Conservation (phyloP, 2,797 vertebrate genomes). For the Ptychadena robeensis region DNA sequence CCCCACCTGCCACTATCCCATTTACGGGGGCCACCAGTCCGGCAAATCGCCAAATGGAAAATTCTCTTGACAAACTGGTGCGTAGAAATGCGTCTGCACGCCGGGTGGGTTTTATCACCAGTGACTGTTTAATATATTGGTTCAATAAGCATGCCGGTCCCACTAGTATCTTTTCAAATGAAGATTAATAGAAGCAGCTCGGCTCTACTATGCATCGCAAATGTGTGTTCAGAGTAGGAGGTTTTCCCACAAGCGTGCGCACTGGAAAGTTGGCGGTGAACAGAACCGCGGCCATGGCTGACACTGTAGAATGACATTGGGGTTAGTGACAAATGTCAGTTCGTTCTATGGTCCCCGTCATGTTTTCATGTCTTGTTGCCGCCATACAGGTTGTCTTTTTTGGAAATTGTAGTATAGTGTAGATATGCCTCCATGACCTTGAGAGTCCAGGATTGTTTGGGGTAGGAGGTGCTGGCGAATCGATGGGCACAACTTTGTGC, state of each 20-base stretch:
- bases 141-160: conserved; percentile 51
- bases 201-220: conserved; percentile 26
- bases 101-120: conserved; percentile 48
- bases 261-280: neutral
- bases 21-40: neutral
- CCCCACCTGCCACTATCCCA: neutral
- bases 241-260: neutral
- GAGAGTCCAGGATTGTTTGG: no score
- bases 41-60: conserved; percentile 32
- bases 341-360: neutral
- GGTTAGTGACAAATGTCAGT: no score
- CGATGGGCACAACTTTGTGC: no score
- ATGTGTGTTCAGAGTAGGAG: conserved; percentile 7
- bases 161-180: conserved; percentile 49
- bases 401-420: no score
- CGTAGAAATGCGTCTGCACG: conserved; percentile 26
- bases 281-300: neutral
- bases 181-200: conserved; percentile 41
- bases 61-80: conserved; percentile 39
- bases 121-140: conserved; percentile 54
- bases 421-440: no score
- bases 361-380: neutral
- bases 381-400: no score
- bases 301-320: no score
- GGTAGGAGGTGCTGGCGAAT: no score